A percentile compares a stretch with the other conserved stretches of the same genome.
Conservation (phyloP, 2,797 vertebrate genomes). For the Lepus townsendii region DNA sequence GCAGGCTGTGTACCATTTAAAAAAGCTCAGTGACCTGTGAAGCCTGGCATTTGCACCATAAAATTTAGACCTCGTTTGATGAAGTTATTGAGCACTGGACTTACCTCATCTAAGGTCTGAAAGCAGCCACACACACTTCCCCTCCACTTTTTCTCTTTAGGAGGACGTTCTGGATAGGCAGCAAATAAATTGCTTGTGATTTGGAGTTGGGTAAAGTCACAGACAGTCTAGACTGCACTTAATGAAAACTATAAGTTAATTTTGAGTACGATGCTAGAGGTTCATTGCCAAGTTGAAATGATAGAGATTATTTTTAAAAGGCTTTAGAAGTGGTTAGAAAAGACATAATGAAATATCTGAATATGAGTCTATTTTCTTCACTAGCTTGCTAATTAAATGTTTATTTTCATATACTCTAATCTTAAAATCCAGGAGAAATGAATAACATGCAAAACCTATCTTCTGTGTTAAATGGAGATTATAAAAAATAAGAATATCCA, state of each 20-base stretch:
- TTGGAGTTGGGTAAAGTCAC: conserved; percentile 68
- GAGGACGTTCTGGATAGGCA: conserved; percentile 76
- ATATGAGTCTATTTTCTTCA: conserved; percentile 85
- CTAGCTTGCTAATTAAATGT: conserved; percentile 86
- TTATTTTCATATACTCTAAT: conserved; percentile 83
- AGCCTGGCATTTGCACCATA: conserved; percentile 87
- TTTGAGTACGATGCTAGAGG: conserved; percentile 75
- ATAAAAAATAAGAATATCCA: conserved; percentile 44
- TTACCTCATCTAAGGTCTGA: conserved; percentile 83
- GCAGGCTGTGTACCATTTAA: conserved; percentile 83
- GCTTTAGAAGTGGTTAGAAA: conserved; percentile 74
- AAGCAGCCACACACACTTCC: conserved; percentile 82
- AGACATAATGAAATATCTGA: conserved; percentile 78
- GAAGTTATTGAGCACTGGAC: conserved; percentile 87
- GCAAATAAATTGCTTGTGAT: conserved; percentile 80
- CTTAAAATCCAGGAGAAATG: conserved; percentile 81
- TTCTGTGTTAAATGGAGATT: conserved; percentile 18
- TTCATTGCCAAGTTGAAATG: conserved; percentile 71
- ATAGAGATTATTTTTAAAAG: conserved; percentile 64
- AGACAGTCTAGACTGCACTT: conserved; percentile 76
- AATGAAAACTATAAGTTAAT: conserved; percentile 85
- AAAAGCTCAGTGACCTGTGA: conserved; percentile 87
- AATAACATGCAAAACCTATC: conserved; percentile 40
- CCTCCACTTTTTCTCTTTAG: conserved; percentile 81
- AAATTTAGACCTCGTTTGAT: conserved; percentile 88